Evolutionary conservation across 2,113 vertebrate genomes (phyloP).

Genomic region (Alexandromys fortis): DNA sequence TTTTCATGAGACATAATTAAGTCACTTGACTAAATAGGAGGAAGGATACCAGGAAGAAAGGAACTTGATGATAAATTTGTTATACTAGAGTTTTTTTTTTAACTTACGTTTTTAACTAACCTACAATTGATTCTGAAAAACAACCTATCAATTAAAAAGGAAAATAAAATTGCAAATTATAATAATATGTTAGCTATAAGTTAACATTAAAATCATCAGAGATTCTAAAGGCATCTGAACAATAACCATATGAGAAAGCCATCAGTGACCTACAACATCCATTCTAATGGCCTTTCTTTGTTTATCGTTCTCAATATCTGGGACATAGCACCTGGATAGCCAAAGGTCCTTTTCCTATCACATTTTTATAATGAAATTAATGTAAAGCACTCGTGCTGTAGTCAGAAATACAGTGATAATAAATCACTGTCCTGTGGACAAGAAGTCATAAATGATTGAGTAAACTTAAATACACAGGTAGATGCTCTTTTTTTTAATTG

Average conservation of each 20-base stretch:
- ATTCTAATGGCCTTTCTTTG: neutral
- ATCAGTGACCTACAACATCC: neutral
- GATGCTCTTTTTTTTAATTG: neutral
- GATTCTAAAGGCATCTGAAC: neutral
- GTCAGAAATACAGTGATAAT: neutral
- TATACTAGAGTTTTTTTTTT: neutral
- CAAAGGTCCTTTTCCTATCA: neutral
- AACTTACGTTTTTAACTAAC: neutral
- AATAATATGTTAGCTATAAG: neutral
- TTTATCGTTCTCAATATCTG: neutral
- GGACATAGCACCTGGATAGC: neutral
- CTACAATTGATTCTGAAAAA: neutral
- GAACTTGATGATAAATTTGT: neutral
- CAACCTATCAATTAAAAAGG: neutral
- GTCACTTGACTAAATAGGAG: neutral
- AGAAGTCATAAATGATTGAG: neutral
- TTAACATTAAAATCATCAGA: neutral
- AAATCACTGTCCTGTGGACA: neutral
- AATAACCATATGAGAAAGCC: neutral
- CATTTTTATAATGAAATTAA: conserved; percentile 3
- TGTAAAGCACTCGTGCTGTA: neutral
- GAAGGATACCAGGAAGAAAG: neutral
- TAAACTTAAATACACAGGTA: neutral
- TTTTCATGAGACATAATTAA: conserved; percentile 12
- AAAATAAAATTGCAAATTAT: neutral